Evolutionary conservation across 1,140 invertebrate species (phyloP).

Genomic region (Drosophila ogumai): DNA sequence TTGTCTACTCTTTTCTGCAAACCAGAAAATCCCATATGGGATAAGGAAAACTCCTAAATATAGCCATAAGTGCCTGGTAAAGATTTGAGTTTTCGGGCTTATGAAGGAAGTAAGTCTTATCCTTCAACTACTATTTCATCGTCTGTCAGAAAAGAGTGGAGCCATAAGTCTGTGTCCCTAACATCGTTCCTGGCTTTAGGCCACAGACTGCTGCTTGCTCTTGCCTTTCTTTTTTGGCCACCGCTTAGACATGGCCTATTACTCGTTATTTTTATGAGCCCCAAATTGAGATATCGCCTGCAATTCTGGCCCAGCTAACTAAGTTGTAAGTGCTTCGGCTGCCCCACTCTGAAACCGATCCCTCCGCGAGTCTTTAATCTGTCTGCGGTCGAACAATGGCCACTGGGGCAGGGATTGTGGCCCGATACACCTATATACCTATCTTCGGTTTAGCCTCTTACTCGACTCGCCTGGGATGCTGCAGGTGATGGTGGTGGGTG

Average conservation of each 20-base stretch:
- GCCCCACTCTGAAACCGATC: slow-evolving; percentile 23
- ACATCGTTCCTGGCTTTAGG: background rate
- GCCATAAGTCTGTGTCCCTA: slow-evolving; percentile 2
- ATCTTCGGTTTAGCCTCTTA: slow-evolving; percentile 49
- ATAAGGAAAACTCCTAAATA: too few species aligned
- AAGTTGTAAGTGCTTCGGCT: slow-evolving; percentile 61
- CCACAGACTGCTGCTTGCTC: background rate
- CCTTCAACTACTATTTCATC: background rate
- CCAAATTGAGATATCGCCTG: slow-evolving; percentile 78
- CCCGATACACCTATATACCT: slow-evolving; percentile 44
- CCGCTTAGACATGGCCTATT: slow-evolving; percentile 38
- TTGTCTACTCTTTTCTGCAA: background rate
- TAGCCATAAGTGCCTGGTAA: background rate
- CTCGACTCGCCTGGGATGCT: slow-evolving; percentile 26
- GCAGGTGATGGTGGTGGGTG: slow-evolving; percentile 9
- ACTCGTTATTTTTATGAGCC: slow-evolving; percentile 58
- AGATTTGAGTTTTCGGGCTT: too few species aligned
- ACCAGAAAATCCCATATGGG: background rate
- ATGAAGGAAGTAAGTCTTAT: background rate
- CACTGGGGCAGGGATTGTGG: slow-evolving; percentile 17
- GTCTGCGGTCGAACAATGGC: slow-evolving; percentile 35
- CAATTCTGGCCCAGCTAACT: slow-evolving; percentile 49
- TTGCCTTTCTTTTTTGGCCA: slow-evolving; percentile 4
- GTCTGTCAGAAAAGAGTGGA: background rate
- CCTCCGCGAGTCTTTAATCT: slow-evolving; percentile 34